A percentile compares a stretch with the other conserved stretches of the same genome.
phyloP scores from a whole-genome alignment of 2,888 invertebrate species.

The Clepsis dumicolana region DNA sequence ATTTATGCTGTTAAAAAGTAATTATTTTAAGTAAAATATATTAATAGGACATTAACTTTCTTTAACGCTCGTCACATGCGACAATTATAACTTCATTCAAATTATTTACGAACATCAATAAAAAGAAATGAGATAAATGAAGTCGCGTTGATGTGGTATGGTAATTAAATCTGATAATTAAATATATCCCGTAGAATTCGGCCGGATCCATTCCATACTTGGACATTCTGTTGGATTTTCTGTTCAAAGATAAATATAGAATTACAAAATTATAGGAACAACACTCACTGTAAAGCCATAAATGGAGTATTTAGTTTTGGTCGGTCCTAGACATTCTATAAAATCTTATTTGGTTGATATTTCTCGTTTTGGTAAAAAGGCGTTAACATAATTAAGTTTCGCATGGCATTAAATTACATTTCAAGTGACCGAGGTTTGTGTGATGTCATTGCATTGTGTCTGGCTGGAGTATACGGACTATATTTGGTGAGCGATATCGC shows the following conservation, averaged over 20 bases:
- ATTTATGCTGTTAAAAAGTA: not conserved
- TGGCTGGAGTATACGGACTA: not conserved
- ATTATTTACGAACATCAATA: not conserved
- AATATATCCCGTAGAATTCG: not conserved
- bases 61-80: not conserved
- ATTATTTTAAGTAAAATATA: not conserved
- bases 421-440: not conserved
- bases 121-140: not conserved
- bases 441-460: conserved; percentile 29
- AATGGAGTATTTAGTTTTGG: conserved; percentile 18
- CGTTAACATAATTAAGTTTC: not conserved
- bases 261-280: conserved; percentile 14
- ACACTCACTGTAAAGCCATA: not conserved
- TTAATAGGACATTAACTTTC: not conserved
- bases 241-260: not conserved
- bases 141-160: not conserved
- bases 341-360: conserved; percentile 15
- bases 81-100: conserved; percentile 7
- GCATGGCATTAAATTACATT: conserved; percentile 14
- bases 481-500: not conserved
- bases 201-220: not conserved
- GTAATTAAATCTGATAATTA: not conserved
- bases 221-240: not conserved
- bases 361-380: conserved; percentile 27
- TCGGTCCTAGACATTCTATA: conserved; percentile 5